Evolutionary conservation across 2,888 invertebrate genomes (phyloP).

Genomic region (Erebia ligea): DNA sequence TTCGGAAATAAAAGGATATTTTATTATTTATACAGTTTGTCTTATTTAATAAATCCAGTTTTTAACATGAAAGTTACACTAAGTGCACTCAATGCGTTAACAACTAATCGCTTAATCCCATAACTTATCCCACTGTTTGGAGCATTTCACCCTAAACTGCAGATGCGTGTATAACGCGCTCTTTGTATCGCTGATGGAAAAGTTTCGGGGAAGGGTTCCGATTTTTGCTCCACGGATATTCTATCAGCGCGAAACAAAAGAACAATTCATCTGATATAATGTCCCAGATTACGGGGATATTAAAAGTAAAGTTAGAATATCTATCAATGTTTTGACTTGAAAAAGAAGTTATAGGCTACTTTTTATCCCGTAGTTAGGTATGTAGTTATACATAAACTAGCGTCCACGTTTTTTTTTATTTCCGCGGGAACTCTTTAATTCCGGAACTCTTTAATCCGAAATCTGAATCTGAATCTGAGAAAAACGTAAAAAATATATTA

Average conservation of each 20-base stretch:
- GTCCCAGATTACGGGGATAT: slow-evolving; percentile 33
- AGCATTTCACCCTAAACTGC: slow-evolving; percentile 59
- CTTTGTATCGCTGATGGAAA: slow-evolving; percentile 66
- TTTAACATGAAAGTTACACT: not conserved
- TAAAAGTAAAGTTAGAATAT: slow-evolving; percentile 5
- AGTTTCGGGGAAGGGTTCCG: slow-evolving; percentile 62
- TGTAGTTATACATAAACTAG: too few species aligned
- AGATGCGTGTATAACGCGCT: slow-evolving; percentile 57
- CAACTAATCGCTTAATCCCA: slow-evolving; percentile 40
- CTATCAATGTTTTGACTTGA: not conserved
- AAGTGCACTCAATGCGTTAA: not conserved
- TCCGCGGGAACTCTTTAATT: too few species aligned
- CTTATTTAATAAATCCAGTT: too few species aligned
- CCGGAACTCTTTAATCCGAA: too few species aligned
- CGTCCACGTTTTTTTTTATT: too few species aligned
- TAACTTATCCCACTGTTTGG: slow-evolving; percentile 48
- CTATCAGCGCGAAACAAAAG: slow-evolving; percentile 45
- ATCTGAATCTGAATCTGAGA: too few species aligned
- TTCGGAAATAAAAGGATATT: too few species aligned
- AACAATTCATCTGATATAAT: slow-evolving; percentile 42
- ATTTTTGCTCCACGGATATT: slow-evolving; percentile 46
- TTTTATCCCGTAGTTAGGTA: too few species aligned
- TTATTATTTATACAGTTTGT: too few species aligned
- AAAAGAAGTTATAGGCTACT: not conserved
- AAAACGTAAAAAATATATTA: too few species aligned